Evolutionary conservation across 2,888 invertebrate genomes (phyloP), one percentile per base, ranked within the genome.

Genomic region (Synanthedon vespiformis): DNA sequence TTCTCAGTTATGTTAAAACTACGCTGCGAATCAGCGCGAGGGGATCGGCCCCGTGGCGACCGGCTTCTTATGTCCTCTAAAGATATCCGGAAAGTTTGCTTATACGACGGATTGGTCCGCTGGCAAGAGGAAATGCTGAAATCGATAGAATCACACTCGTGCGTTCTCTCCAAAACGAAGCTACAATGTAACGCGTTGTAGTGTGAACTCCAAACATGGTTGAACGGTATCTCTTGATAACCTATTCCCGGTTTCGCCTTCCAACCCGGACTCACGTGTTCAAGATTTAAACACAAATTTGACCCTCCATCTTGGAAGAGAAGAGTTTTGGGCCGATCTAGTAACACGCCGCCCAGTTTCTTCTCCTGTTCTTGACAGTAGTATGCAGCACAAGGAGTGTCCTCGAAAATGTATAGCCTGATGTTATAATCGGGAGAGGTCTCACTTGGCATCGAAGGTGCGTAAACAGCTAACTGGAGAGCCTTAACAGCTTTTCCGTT

Each of bases 381-480:
- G 80, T 98, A 96, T 65, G 95, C 90, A n/a, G 97, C 96, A 63
- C 97, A 97, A 52, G 94, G 94, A 4, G 96, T 97, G 73, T 98
- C 98, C 77, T 98, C 97, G 54, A 98, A 91, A 53, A 97, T 94
- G 80, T 99, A 98, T 41, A 99, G 94, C 57, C 98, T 89, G 60
- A 99, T 90, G 66, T 90, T 94, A 77, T 93, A 95, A 73, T 95
- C 95, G 55, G 92, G 87, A 54, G 92, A 90, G 61, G 90, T 90
- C 55, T 93, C 92, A 52, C 91, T 94, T 11, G 92, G 89, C n/a
- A 90, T 88, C 52, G 90, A 88, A 55, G 93, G 93, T 40, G 95
- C 95, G 76, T 97, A 98, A 22, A 96, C 92, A 18, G 96, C 95
- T 56, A 99, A 85, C 73, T 95, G 93, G 67, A 98, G 90, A 65